A percentile compares a stretch with the other conserved stretches of the same genome.
phyloP scores from a whole-genome alignment of 2,113 vertebrate genomes.

The Pachypanchax playfairii region DNA sequence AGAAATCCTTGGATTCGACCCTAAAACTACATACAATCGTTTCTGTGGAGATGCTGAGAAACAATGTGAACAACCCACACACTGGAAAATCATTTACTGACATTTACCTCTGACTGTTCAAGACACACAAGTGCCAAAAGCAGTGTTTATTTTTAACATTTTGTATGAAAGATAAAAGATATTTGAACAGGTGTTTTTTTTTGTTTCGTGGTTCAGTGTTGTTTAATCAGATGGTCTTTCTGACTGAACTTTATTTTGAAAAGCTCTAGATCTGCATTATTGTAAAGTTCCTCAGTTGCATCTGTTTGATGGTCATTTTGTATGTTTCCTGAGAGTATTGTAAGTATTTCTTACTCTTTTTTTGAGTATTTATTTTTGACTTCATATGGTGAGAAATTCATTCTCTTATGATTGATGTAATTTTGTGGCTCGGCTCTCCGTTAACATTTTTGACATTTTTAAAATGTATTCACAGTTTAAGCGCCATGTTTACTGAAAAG shows the following conservation, averaged over 20 bases:
- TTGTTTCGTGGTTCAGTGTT: conserved; percentile 24
- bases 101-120: conserved; percentile 5
- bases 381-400: not conserved
- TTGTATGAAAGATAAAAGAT: conserved; percentile 21
- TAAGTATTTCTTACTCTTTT: too few relatives aligned
- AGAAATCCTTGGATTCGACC: conserved; percentile 94
- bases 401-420: conserved; percentile 3
- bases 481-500: too few relatives aligned
- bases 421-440: conserved; percentile 3
- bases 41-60: conserved; percentile 93
- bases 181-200: conserved; percentile 25
- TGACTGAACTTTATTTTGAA: conserved; percentile 32
- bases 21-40: conserved; percentile 93
- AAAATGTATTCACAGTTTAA: not conserved
- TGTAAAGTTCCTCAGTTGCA: conserved; percentile 20
- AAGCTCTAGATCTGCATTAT: conserved; percentile 31
- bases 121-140: conserved; percentile 59
- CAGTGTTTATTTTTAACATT: conserved; percentile 40
- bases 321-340: not conserved
- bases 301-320: conserved; percentile 20
- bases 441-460: conserved; percentile 5
- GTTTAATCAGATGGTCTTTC: conserved; percentile 49
- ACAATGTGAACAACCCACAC: conserved; percentile 93
- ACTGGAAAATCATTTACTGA: conserved; percentile 95
- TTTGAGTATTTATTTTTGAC: too few relatives aligned